Conservation (phyloP, 2,888 invertebrate genomes). For the Oeneis ivallda region DNA sequence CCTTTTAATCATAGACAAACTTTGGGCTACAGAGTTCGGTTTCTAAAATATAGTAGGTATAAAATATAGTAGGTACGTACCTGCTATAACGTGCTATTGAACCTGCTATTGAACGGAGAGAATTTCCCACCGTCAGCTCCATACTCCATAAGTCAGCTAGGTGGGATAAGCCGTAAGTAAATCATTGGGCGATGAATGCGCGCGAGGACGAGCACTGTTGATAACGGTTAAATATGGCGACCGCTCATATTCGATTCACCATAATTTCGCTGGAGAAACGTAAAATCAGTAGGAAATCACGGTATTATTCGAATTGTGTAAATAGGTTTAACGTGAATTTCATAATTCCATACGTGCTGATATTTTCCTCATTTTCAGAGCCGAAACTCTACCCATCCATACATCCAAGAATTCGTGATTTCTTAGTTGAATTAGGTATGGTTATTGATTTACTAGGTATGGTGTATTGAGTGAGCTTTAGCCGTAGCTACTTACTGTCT, state of each 20-base stretch:
- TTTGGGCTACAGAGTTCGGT: too few relatives aligned
- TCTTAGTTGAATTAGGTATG: too few relatives aligned
- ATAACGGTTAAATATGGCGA: constrained; percentile 77
- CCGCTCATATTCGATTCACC: constrained; percentile 64
- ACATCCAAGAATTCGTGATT: too few relatives aligned
- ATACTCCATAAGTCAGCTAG: constrained; percentile 66
- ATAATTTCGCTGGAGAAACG: constrained; percentile 19
- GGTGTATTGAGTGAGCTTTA: too few relatives aligned
- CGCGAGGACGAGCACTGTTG: constrained; percentile 60
- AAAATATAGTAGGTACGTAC: not conserved
- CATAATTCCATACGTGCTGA: not conserved
- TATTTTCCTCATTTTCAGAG: too few relatives aligned
- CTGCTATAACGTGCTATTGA: constrained; percentile 11
- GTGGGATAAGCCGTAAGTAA: constrained; percentile 74
- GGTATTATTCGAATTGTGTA: constrained; percentile 13
- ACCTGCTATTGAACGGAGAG: constrained; percentile 24
- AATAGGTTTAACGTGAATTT: not conserved
- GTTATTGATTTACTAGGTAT: too few relatives aligned
- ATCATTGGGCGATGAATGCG: constrained; percentile 74
- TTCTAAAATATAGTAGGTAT: not conserved
- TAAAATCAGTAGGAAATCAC: constrained; percentile 20
- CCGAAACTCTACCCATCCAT: too few relatives aligned
- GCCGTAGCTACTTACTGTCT: too few relatives aligned
- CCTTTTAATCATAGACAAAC: too few relatives aligned
- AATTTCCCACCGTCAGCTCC: constrained; percentile 36